Evolutionary conservation across 2,113 vertebrate species (phyloP).

Genomic region (Phycodurus eques): DNA sequence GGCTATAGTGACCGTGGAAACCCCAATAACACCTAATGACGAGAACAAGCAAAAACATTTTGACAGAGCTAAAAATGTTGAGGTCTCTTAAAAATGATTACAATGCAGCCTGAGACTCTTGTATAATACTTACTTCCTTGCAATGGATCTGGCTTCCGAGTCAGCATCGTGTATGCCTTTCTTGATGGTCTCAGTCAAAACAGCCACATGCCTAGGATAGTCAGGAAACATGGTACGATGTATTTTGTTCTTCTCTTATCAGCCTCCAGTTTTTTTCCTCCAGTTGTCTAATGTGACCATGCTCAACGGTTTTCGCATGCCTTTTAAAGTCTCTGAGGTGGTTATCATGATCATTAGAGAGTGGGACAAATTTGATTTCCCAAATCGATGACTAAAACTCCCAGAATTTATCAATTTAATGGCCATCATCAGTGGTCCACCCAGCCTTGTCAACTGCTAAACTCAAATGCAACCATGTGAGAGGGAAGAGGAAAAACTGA

Average conservation of each 20-base stretch:
- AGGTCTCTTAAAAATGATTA: neutral
- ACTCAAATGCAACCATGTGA: constrained; percentile 36
- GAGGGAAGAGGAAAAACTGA: neutral
- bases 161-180: constrained; percentile 97
- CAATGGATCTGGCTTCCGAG: constrained; percentile 94
- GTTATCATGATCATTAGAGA: constrained; percentile 58
- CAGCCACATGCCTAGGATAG: constrained; percentile 87
- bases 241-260: neutral
- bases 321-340: constrained; percentile 52
- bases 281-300: constrained; percentile 35
- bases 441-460: constrained; percentile 25
- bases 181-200: constrained; percentile 96
- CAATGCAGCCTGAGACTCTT: neutral
- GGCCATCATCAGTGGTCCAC: constrained; percentile 52
- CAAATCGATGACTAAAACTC: constrained; percentile 5
- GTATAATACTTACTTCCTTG: constrained; percentile 88
- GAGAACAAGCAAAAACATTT: neutral
- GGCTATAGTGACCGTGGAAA: constrained; percentile 92
- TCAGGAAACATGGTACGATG: constrained; percentile 51
- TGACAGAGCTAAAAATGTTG: neutral
- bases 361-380: constrained; percentile 11
- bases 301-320: constrained; percentile 8
- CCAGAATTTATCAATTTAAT: constrained; percentile 59
- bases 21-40: constrained; percentile 91
- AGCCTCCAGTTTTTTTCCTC: neutral